phyloP scores from a whole-genome alignment of 2,888 invertebrate genomes.

The Leucophenga montana region DNA sequence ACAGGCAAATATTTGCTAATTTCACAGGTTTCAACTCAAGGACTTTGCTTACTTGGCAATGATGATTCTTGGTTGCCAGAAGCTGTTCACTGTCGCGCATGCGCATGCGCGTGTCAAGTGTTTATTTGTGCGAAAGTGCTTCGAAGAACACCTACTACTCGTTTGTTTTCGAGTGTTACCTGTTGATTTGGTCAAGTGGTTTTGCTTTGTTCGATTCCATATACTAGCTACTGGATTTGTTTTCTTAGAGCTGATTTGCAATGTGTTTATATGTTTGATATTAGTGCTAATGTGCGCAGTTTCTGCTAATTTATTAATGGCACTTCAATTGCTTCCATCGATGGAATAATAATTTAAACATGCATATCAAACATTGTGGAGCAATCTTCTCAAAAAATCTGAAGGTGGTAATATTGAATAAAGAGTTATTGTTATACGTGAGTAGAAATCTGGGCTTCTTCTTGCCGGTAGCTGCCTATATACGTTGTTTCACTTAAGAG shows the following conservation, averaged over 20 bases:
- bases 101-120: conserved; percentile 39
- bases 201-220: neutral
- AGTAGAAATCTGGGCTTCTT: too few species aligned
- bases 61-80: conserved; percentile 30
- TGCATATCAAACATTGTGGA: too few species aligned
- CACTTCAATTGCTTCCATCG: too few species aligned
- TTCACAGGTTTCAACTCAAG: conserved; percentile 15
- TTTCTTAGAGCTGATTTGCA: too few species aligned
- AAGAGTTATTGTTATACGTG: too few species aligned
- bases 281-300: neutral
- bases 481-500: too few species aligned
- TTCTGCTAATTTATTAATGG: too few species aligned
- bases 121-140: conserved; percentile 24
- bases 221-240: neutral
- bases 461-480: too few species aligned
- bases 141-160: conserved; percentile 2
- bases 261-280: neutral
- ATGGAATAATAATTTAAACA: too few species aligned
- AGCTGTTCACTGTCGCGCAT: conserved; percentile 8
- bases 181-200: conserved; percentile 32
- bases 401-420: too few species aligned
- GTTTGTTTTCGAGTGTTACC: conserved; percentile 14
- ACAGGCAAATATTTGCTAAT: conserved; percentile 63
- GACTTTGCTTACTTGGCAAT: conserved; percentile 1
- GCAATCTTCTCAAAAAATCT: too few species aligned